Conservation (phyloP, 2,113 vertebrate genomes). For the Emydura subglobosa region DNA sequence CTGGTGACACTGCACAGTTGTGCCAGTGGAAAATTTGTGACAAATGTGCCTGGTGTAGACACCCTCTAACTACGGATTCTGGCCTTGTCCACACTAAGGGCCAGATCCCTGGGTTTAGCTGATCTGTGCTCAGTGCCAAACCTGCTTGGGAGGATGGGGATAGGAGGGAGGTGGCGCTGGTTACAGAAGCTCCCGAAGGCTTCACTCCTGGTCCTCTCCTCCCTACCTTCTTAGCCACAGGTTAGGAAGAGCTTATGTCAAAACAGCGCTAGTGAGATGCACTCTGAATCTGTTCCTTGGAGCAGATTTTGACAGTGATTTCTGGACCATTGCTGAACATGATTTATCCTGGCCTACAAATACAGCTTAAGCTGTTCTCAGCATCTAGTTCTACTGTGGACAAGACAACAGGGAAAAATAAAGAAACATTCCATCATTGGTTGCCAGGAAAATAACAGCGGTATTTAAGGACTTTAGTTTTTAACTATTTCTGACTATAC, state of each 20-base stretch:
- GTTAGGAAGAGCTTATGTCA: background rate
- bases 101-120: background rate
- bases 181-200: background rate
- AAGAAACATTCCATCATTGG: constrained; percentile 35
- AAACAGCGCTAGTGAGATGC: background rate
- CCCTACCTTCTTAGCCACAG: background rate
- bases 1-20: background rate
- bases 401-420: constrained; percentile 10
- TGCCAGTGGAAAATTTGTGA: background rate
- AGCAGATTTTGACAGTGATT: background rate
- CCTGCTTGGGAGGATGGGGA: background rate
- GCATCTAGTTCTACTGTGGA: background rate
- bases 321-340: background rate
- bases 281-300: background rate
- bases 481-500: constrained; percentile 20
- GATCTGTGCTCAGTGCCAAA: background rate
- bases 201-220: background rate
- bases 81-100: background rate
- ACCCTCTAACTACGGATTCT: background rate
- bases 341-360: background rate
- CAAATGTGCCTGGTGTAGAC: background rate
- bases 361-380: background rate
- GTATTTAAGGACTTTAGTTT: constrained; percentile 24
- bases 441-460: constrained; percentile 23
- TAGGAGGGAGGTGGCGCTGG: background rate